Percentiles rank a stretch among this genome's conserved stretches.
phyloP scores from a whole-genome alignment of 1,140 invertebrate genomes.

The Drosophila subpulchrella region DNA sequence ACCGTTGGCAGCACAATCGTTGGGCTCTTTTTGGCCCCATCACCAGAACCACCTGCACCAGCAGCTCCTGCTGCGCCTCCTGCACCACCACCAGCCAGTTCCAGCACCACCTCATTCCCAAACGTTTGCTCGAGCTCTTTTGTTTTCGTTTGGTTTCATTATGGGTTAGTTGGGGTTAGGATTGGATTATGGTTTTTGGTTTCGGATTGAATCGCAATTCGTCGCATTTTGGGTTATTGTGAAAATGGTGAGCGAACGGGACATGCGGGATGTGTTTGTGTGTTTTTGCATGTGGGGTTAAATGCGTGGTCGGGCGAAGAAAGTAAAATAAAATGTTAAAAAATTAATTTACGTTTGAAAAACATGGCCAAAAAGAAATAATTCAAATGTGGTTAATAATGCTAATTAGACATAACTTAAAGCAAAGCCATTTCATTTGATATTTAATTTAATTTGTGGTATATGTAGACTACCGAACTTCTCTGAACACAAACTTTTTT shows the following conservation, averaged over 20 bases:
- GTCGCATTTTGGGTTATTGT: slow-evolving; percentile 22
- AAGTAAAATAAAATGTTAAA: slow-evolving; percentile 40
- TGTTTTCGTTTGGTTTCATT: slow-evolving; percentile 15
- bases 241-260: background rate
- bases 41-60: slow-evolving; percentile 6
- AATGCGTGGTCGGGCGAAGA: slow-evolving; percentile 17
- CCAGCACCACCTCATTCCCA: slow-evolving; percentile 67
- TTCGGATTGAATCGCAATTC: slow-evolving; percentile 22
- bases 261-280: slow-evolving; percentile 24
- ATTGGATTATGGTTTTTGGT: slow-evolving; percentile 10
- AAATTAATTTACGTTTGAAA: slow-evolving; percentile 25
- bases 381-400: slow-evolving; percentile 3
- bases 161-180: slow-evolving; percentile 41
- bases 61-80: slow-evolving; percentile 7
- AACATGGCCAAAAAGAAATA: slow-evolving; percentile 6
- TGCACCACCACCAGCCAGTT: slow-evolving; percentile 48
- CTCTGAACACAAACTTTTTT: no score
- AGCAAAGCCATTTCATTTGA: background rate
- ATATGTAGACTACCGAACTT: background rate
- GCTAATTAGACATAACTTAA: slow-evolving; percentile 2
- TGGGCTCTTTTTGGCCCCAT: slow-evolving; percentile 13
- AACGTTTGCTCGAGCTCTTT: slow-evolving; percentile 68
- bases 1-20: slow-evolving; percentile 43
- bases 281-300: slow-evolving; percentile 12
- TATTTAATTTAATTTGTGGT: background rate